These are phyloP conservation scores for Ceratosolen solmsi DNA, from an alignment of 1,140 invertebrate species.

Conservation along the genomic window DNA sequence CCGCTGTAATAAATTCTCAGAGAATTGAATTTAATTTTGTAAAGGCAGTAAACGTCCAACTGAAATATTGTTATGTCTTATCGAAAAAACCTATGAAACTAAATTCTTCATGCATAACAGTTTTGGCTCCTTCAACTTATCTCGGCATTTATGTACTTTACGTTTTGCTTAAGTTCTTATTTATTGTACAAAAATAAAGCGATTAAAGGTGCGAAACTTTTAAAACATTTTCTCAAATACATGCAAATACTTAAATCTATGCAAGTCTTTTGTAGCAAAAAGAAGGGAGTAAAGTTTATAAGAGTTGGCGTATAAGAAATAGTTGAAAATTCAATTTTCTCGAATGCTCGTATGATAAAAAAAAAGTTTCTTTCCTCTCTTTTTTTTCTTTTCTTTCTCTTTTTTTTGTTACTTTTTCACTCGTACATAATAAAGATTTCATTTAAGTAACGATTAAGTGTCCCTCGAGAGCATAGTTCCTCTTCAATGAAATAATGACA, in stretches of 20 bases:
- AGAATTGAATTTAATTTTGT: not conserved
- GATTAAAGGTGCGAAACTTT: not conserved
- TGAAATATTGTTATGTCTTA: not conserved
- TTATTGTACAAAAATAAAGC: not conserved
- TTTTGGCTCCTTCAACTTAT: not conserved
- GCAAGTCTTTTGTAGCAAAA: not conserved
- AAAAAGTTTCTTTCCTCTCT: no score
- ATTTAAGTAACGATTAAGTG: not conserved
- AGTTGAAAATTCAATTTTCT: constrained; percentile 23
- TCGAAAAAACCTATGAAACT: not conserved
- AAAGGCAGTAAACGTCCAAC: not conserved
- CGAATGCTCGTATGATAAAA: not conserved
- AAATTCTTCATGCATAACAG: not conserved
- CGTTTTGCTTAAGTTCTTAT: not conserved
- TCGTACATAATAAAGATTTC: not conserved
- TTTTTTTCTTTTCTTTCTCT: no score
- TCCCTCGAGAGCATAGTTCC: not conserved
- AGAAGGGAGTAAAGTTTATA: not conserved
- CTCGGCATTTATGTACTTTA: not conserved
- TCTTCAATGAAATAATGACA: not conserved
- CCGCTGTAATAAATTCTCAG: not conserved
- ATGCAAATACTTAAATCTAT: not conserved
- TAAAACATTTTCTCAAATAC: not conserved
- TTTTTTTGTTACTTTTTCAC: not conserved
- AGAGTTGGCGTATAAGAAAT: not conserved